phyloP scores from a whole-genome alignment of 2,113 vertebrate genomes.

The Cichladusa arquata region DNA sequence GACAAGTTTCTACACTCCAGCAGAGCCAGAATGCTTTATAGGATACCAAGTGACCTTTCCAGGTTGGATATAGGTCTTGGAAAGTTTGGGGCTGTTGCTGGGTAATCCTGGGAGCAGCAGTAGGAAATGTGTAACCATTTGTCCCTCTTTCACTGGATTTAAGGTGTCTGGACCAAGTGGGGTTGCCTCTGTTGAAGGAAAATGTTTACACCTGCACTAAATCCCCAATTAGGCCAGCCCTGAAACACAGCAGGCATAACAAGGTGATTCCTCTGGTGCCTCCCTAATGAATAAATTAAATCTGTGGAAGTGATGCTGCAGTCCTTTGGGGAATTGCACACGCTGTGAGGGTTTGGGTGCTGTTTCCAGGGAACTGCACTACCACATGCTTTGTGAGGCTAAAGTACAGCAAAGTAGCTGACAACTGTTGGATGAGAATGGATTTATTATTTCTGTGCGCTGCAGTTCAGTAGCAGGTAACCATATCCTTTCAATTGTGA shows the following conservation, averaged over 20 bases:
- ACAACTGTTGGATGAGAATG: neutral
- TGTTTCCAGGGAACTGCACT: neutral
- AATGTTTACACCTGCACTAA: neutral
- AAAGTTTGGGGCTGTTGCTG: neutral
- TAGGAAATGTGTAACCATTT: neutral
- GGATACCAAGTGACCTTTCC: neutral
- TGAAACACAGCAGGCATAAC: neutral
- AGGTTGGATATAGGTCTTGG: neutral
- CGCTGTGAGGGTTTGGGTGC: neutral
- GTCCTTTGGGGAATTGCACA: neutral
- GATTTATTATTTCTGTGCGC: neutral
- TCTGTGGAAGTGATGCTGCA: neutral
- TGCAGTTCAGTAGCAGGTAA: neutral
- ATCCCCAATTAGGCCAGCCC: neutral
- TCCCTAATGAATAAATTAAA: neutral
- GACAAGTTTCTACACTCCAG: neutral
- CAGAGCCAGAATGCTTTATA: neutral
- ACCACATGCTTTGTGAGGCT: neutral
- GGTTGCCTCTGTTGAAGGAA: neutral
- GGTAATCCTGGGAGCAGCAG: neutral
- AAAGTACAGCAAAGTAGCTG: neutral
- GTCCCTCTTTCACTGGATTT: neutral
- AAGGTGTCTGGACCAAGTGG: neutral
- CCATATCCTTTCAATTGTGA: neutral
- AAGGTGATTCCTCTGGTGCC: neutral